Percentiles rank a stretch among this genome's conserved stretches.
phyloP scores from a whole-genome alignment of 2,888 invertebrate species.

The Diplolepis rosae region DNA sequence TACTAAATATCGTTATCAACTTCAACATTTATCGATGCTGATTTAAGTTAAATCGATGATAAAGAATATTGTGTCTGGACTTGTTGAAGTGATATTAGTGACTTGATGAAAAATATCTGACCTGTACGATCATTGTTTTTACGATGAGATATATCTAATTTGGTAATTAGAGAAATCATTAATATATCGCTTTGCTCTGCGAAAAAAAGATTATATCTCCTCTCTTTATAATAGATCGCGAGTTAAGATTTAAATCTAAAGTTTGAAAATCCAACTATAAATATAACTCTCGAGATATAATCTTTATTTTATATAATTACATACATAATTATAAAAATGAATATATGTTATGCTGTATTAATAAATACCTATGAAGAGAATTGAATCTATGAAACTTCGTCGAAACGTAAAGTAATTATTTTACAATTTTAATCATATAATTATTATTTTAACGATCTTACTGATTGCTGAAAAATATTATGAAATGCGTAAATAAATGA shows the following conservation, averaged over 20 bases:
- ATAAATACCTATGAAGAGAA: too few species aligned
- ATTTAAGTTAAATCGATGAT: neutral
- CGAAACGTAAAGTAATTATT: too few species aligned
- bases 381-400: too few species aligned
- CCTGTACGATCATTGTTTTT: neutral
- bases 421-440: neutral
- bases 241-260: neutral
- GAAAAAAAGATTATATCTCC: conserved; percentile 8
- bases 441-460: too few species aligned
- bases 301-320: neutral
- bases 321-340: too few species aligned
- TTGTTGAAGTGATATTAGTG: neutral
- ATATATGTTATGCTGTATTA: too few species aligned
- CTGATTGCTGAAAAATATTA: neutral
- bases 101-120: conserved; percentile 4
- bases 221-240: neutral
- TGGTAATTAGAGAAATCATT: conserved; percentile 13
- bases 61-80: neutral
- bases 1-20: neutral
- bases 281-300: neutral
- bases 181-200: neutral
- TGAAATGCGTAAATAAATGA: neutral
- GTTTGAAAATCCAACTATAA: neutral
- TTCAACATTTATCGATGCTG: neutral
- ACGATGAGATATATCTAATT: conserved; percentile 16